Conservation (phyloP, 2,113 vertebrate genomes). For the Chaetorhynchus papuensis region DNA sequence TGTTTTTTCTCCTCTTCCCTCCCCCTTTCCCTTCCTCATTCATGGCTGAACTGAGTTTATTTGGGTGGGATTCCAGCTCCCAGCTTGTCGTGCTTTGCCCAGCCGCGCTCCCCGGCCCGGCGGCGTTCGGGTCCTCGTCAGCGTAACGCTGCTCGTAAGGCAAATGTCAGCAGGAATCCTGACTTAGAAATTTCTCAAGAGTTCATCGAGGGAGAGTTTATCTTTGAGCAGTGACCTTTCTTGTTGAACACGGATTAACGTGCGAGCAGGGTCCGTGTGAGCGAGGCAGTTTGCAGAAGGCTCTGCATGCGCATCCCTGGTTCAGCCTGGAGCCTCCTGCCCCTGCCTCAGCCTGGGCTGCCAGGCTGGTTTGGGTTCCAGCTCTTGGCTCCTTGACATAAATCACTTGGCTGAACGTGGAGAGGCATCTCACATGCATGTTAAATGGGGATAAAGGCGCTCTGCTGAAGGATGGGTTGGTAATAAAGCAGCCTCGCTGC, state of each 20-base stretch:
- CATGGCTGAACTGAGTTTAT: background rate
- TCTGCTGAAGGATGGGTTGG: background rate
- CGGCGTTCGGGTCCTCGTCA: background rate
- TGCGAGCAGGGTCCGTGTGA: background rate
- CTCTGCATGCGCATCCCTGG: background rate
- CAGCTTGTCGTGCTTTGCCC: background rate
- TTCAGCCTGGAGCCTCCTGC: background rate
- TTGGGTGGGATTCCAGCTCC: background rate
- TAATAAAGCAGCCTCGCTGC: background rate
- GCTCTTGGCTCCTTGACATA: background rate
- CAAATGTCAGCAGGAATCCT: slow-evolving; percentile 5
- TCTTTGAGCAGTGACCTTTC: slow-evolving; percentile 39
- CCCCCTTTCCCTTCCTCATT: background rate
- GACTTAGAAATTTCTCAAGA: background rate
- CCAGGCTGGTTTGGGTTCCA: background rate
- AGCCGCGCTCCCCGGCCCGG: background rate
- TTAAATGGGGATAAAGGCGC: background rate
- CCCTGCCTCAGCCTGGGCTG: background rate
- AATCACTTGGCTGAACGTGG: background rate
- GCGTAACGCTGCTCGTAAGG: background rate
- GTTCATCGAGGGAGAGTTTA: slow-evolving; percentile 21
- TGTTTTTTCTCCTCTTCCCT: background rate
- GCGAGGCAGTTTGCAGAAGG: background rate
- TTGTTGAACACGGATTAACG: background rate
- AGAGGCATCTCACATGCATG: background rate